These are phyloP conservation scores for Lithophane ornitopus DNA, from an alignment of 2,888 invertebrate genomes.

Conservation along the genomic window DNA sequence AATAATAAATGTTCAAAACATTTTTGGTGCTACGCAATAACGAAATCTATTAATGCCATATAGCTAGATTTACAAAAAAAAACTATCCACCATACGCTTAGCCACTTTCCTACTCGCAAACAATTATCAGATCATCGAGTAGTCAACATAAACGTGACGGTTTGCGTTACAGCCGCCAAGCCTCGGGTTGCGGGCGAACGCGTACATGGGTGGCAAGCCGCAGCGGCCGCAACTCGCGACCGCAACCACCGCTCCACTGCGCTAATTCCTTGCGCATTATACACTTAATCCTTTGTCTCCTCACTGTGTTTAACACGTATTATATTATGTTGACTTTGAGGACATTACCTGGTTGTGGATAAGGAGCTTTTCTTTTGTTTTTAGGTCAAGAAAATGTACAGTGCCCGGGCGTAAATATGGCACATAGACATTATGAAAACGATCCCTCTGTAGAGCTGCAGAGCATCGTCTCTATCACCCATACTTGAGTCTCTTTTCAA, in stretches of 20 bases:
- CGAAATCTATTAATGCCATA: neutral
- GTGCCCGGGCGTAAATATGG: neutral
- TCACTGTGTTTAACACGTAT: slow-evolving; percentile 58
- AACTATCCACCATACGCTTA: neutral
- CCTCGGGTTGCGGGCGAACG: slow-evolving; percentile 35
- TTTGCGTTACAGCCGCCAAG: slow-evolving; percentile 40
- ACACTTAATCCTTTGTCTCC: slow-evolving; percentile 72
- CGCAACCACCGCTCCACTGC: slow-evolving; percentile 81
- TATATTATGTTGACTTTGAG: slow-evolving; percentile 53
- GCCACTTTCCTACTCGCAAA: neutral
- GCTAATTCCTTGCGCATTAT: slow-evolving; percentile 83
- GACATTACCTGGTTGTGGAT: slow-evolving; percentile 28
- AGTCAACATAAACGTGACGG: slow-evolving; percentile 41
- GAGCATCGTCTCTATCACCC: neutral
- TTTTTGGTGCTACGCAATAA: neutral
- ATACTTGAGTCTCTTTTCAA: neutral
- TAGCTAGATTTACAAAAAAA: neutral
- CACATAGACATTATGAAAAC: neutral
- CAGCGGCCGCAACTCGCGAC: slow-evolving; percentile 86
- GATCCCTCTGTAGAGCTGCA: neutral
- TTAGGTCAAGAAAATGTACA: slow-evolving; percentile 48
- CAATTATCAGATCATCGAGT: slow-evolving; percentile 6
- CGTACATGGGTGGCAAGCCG: slow-evolving; percentile 85
- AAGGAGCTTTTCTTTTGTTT: slow-evolving; percentile 47
- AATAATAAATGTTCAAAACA: neutral